Conservation (phyloP, 1,140 invertebrate genomes). For the Saxidomus purpurata region DNA sequence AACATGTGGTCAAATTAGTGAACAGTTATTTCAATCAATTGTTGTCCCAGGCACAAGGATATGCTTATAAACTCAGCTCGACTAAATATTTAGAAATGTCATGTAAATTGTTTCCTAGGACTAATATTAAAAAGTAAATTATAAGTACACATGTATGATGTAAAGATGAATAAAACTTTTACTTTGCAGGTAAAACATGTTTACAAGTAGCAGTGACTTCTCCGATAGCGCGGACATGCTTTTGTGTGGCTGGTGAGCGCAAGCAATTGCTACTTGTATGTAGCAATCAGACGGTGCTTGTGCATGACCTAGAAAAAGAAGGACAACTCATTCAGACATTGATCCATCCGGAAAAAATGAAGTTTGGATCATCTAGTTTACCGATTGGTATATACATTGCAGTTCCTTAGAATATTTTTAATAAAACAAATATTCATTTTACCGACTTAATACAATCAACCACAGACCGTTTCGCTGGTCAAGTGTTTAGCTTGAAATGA, state of each 20-base stretch:
- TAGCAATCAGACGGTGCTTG: not conserved
- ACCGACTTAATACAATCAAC: no score
- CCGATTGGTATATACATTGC: not conserved
- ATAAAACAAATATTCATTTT: no score
- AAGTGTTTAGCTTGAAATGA: no score
- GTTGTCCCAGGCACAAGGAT: no score
- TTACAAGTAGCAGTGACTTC: not conserved
- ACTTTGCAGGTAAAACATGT: not conserved
- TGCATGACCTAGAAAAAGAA: not conserved
- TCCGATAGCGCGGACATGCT: not conserved
- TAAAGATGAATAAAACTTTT: no score
- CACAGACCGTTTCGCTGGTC: no score
- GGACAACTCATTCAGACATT: not conserved
- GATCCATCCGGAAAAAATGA: constrained; percentile 6
- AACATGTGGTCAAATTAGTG: no score
- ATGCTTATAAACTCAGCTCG: no score
- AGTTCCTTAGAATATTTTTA: no score
- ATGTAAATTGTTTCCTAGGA: no score
- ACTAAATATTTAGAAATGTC: no score
- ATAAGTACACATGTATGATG: not conserved
- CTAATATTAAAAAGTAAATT: not conserved
- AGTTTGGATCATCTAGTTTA: not conserved
- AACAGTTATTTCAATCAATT: no score
- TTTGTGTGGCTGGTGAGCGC: constrained; percentile 11
- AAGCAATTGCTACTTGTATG: not conserved